Conservation (phyloP, 1,140 invertebrate species). For the Drosophila pachea region DNA sequence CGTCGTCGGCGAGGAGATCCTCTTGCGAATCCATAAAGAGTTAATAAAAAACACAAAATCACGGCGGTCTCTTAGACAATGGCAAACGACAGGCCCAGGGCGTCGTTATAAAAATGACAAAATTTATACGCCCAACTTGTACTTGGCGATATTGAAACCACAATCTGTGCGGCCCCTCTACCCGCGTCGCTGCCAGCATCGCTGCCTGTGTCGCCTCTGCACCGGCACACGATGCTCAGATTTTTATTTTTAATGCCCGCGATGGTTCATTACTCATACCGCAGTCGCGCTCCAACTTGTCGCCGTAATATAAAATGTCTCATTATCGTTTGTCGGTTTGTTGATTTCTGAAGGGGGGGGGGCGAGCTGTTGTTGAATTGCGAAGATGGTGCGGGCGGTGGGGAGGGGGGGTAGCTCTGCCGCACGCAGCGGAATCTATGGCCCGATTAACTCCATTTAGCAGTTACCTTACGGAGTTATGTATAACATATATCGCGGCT, state of each 20-base stretch:
- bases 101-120: constrained; percentile 65
- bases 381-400: too few species aligned
- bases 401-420: not conserved
- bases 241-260: constrained; percentile 59
- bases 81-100: constrained; percentile 13
- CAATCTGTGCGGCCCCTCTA: constrained; percentile 21
- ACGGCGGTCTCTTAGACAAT: constrained; percentile 52
- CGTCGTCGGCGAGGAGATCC: constrained; percentile 39
- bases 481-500: constrained; percentile 58
- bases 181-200: too few species aligned
- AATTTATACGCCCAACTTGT: constrained; percentile 69
- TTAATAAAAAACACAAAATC: constrained; percentile 76
- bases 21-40: constrained; percentile 74
- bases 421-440: constrained; percentile 27
- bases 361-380: constrained; percentile 10
- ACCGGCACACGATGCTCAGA: constrained; percentile 24
- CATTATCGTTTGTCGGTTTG: constrained; percentile 71
- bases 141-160: constrained; percentile 38
- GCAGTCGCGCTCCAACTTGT: constrained; percentile 26
- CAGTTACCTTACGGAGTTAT: constrained; percentile 37
- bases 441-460: constrained; percentile 29
- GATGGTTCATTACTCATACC: constrained; percentile 57
- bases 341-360: constrained; percentile 25
- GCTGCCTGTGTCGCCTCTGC: too few species aligned
- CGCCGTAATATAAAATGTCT: constrained; percentile 60